Evolutionary conservation across 2,888 invertebrate species (phyloP).

Genomic region (Dryomyza anilis): DNA sequence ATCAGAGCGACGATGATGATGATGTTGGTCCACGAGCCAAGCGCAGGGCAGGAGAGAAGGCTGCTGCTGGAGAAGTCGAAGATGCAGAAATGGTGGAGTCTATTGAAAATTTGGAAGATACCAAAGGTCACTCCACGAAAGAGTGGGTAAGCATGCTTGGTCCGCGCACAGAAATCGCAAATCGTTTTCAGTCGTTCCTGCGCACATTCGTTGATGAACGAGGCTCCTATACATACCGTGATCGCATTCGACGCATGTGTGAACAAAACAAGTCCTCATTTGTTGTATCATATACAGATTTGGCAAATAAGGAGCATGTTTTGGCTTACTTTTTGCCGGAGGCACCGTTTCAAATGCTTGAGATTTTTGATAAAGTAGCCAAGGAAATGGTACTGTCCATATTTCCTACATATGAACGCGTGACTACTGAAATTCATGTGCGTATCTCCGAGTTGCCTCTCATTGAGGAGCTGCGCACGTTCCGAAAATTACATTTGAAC

Average conservation of each 20-base stretch:
- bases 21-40: conserved; percentile 71
- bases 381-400: conserved; percentile 90
- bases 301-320: conserved; percentile 90
- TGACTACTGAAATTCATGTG: conserved; percentile 92
- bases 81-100: conserved; percentile 89
- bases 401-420: conserved; percentile 95
- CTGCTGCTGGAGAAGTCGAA: conserved; percentile 79
- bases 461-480: conserved; percentile 92
- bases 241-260: conserved; percentile 93
- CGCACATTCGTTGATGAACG: conserved; percentile 86
- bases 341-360: conserved; percentile 95
- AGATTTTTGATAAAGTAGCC: conserved; percentile 94
- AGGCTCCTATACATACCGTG: conserved; percentile 87
- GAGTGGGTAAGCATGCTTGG: conserved; percentile 98
- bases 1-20: conserved; percentile 82
- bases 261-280: conserved; percentile 89
- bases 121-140: conserved; percentile 90
- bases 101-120: conserved; percentile 97
- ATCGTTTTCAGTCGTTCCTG: conserved; percentile 90
- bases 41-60: conserved; percentile 83
- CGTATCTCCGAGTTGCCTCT: conserved; percentile 93
- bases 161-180: conserved; percentile 93
- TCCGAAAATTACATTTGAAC: conserved; percentile 88
- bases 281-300: conserved; percentile 88
- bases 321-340: conserved; percentile 97